Conservation (phyloP, 2,113 vertebrate genomes). For the Neopipo cinnamomea region DNA sequence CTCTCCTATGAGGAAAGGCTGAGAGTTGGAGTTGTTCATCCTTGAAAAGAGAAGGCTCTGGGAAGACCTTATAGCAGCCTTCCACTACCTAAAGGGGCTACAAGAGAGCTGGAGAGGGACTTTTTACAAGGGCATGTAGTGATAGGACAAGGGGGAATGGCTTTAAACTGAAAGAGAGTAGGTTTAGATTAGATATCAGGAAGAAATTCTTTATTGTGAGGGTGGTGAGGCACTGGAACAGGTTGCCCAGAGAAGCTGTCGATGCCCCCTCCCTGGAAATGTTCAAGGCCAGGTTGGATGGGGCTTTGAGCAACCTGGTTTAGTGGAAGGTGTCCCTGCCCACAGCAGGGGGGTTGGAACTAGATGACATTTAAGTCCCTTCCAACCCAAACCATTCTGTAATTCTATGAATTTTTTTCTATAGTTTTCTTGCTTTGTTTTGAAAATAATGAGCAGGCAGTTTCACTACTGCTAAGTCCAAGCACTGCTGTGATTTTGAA, state of each 20-base stretch:
- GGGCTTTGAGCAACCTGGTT: neutral
- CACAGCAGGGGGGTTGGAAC: neutral
- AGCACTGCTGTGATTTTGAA: slow-evolving; percentile 15
- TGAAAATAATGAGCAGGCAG: neutral
- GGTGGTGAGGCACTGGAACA: too few relatives aligned
- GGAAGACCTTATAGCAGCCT: neutral
- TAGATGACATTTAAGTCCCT: neutral
- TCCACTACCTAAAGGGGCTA: neutral
- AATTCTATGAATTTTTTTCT: neutral
- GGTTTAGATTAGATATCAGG: too few relatives aligned
- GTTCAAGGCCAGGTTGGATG: neutral
- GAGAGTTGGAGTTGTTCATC: neutral
- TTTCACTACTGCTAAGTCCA: slow-evolving; percentile 24
- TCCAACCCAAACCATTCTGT: neutral
- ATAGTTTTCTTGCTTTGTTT: neutral
- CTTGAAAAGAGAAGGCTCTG: neutral
- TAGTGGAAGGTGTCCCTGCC: neutral
- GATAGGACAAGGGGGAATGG: too few relatives aligned
- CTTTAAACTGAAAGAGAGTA: too few relatives aligned
- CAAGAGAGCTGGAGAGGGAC: neutral
- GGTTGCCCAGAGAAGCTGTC: too few relatives aligned
- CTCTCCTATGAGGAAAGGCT: neutral
- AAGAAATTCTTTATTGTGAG: too few relatives aligned
- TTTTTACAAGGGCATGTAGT: too few relatives aligned
- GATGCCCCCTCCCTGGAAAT: too few relatives aligned